These are phyloP conservation scores for Nesometra sesokonis DNA, from an alignment of 35 echinoderm and acorn worm genomes.

Conservation along the genomic window DNA sequence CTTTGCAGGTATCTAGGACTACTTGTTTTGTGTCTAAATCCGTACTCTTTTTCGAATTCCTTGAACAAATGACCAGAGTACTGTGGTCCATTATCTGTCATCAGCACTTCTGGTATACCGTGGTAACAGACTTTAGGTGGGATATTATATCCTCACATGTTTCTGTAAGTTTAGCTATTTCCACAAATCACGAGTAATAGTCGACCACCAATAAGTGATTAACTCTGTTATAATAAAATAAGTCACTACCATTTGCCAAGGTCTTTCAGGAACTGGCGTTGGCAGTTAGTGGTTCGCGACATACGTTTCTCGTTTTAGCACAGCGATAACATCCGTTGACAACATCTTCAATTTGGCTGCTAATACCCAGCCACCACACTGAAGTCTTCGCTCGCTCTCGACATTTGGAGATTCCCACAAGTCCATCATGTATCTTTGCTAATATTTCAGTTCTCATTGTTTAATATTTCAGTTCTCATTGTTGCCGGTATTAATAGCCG, in stretches of 20 bases:
- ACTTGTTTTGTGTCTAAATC: neutral
- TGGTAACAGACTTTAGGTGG: constrained; percentile 19
- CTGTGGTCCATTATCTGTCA: constrained; percentile 21
- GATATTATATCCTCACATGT: constrained; percentile 6
- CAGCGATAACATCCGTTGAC: constrained; percentile 13
- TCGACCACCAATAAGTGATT: constrained; percentile 26
- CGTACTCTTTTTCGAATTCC: constrained; percentile 14
- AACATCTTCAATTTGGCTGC: constrained; percentile 4
- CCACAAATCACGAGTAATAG: constrained; percentile 15
- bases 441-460: neutral
- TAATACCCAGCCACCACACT: constrained; percentile 30
- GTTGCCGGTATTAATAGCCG: neutral
- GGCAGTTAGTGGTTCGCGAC: constrained; percentile 11
- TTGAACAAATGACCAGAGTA: neutral
- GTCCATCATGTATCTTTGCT: constrained; percentile 1
- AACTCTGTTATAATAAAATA: neutral
- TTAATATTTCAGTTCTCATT: too few relatives aligned
- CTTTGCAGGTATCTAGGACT: neutral
- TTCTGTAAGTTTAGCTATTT: constrained; percentile 11
- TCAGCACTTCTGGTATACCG: constrained; percentile 21
- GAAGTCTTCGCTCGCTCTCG: constrained; percentile 10
- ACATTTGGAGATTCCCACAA: constrained; percentile 14
- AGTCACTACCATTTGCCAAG: constrained; percentile 22
- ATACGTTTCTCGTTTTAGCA: neutral
- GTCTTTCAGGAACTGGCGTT: neutral